Percentiles rank a stretch among this genome's conserved stretches.
phyloP scores from a whole-genome alignment of 1,140 invertebrate genomes.

The roundworm (Caenorhabditis elegans) region DNA sequence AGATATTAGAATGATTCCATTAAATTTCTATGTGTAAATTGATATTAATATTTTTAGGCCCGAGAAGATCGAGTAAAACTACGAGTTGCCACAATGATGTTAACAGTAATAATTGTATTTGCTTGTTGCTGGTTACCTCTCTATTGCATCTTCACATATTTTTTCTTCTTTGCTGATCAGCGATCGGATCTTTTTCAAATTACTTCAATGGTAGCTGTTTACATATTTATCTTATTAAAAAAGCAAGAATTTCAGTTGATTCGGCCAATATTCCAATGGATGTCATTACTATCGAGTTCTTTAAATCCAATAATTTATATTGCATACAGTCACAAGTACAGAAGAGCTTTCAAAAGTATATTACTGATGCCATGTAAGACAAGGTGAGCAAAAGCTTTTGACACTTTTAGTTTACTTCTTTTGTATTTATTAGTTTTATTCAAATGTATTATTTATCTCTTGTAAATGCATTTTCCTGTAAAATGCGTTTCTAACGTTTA shows the following conservation, averaged over 20 bases:
- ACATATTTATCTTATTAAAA: neutral
- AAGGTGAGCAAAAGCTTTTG: no score
- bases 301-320: constrained; percentile 97
- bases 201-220: constrained; percentile 22
- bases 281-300: constrained; percentile 91
- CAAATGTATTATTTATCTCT: no score
- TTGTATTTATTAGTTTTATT: no score
- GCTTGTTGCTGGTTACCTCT: constrained; percentile 90
- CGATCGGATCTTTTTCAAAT: constrained; percentile 41
- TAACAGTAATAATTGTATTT: constrained; percentile 89
- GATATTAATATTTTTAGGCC: constrained; percentile 73
- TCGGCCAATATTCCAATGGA: constrained; percentile 86
- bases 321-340: constrained; percentile 93
- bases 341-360: constrained; percentile 86
- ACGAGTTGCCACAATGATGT: constrained; percentile 93
- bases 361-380: constrained; percentile 69
- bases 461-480: no score
- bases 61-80: constrained; percentile 80
- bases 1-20: no score
- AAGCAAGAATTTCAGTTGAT: constrained; percentile 49
- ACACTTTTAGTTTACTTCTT: no score
- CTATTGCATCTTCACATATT: constrained; percentile 71
- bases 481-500: no score
- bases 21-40: no score
- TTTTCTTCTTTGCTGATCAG: constrained; percentile 47